These are phyloP conservation scores for Apus apus DNA, from an alignment of 2,113 vertebrate genomes.

Conservation along the genomic window DNA sequence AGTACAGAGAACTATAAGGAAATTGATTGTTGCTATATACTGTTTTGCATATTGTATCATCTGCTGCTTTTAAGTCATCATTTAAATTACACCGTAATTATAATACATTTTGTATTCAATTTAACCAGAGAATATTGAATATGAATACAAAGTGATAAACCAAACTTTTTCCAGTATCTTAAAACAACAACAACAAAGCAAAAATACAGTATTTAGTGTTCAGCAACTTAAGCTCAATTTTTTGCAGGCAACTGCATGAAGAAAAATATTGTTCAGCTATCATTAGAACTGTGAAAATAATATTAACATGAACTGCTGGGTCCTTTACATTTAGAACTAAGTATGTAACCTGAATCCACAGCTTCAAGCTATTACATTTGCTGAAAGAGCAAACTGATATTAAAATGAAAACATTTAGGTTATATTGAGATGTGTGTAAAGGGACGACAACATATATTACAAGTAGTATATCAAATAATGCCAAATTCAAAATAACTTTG, in stretches of 20 bases:
- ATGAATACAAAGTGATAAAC: not conserved
- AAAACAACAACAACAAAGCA: not conserved
- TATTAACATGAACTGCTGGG: not conserved
- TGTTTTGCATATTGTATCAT: not conserved
- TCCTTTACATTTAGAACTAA: not conserved
- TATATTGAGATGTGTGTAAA: not conserved
- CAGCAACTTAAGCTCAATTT: not conserved
- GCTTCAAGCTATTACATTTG: not conserved
- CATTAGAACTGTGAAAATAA: not conserved
- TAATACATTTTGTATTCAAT: not conserved
- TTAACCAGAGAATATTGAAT: not conserved
- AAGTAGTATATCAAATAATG: not conserved
- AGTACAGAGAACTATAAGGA: not conserved
- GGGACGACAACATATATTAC: not conserved
- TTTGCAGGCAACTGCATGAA: not conserved
- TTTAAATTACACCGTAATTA: conserved; percentile 18
- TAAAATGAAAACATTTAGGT: not conserved
- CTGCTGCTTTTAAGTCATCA: conserved; percentile 13
- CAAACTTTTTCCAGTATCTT: not conserved
- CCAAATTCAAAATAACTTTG: not conserved
- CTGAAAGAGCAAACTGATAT: not conserved
- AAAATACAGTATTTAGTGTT: not conserved
- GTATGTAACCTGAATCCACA: not conserved
- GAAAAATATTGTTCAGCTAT: not conserved
- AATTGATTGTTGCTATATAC: not conserved